phyloP scores from a whole-genome alignment of 2,797 vertebrate genomes.

The Chelidonichthys spinosus region DNA sequence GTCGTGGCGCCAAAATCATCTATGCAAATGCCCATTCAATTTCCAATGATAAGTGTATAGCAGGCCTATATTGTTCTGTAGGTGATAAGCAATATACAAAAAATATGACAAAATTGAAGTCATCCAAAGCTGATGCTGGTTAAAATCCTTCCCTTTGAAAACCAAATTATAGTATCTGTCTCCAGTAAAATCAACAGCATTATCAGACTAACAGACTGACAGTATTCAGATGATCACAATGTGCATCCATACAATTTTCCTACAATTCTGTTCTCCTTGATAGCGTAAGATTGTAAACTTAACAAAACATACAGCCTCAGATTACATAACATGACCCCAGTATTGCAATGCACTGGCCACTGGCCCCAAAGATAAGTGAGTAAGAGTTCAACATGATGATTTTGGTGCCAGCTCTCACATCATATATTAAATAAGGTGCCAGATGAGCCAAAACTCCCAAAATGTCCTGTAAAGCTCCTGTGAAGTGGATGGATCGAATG shows the following conservation, averaged over 20 bases:
- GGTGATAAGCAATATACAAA: constrained; percentile 25
- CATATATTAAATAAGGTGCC: constrained; percentile 29
- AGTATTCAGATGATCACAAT: constrained; percentile 15
- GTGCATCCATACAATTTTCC: constrained; percentile 7
- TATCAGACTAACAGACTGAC: constrained; percentile 25
- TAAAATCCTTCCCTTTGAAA: constrained; percentile 27
- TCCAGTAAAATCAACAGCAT: constrained; percentile 23
- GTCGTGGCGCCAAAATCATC: constrained; percentile 62
- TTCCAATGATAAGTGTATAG: constrained; percentile 16
- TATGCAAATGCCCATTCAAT: constrained; percentile 20
- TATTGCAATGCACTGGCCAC: constrained; percentile 7
- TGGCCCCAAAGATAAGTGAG: constrained; percentile 9
- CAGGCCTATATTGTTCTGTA: constrained; percentile 12
- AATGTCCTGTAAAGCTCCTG: constrained; percentile 23
- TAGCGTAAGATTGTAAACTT: constrained; percentile 11
- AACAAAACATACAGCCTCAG: constrained; percentile 28
- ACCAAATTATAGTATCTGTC: constrained; percentile 1
- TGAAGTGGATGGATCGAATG: constrained; percentile 27
- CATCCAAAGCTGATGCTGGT: constrained; percentile 16
- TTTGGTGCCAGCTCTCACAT: constrained; percentile 60
- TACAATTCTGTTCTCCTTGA: constrained; percentile 4
- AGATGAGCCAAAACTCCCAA: constrained; percentile 26
- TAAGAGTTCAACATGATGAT: constrained; percentile 36
- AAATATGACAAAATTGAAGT: constrained; percentile 22
- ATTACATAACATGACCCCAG: background rate